Conservation (phyloP, 2,797 vertebrate species). For the Setipinna tenuifilis region DNA sequence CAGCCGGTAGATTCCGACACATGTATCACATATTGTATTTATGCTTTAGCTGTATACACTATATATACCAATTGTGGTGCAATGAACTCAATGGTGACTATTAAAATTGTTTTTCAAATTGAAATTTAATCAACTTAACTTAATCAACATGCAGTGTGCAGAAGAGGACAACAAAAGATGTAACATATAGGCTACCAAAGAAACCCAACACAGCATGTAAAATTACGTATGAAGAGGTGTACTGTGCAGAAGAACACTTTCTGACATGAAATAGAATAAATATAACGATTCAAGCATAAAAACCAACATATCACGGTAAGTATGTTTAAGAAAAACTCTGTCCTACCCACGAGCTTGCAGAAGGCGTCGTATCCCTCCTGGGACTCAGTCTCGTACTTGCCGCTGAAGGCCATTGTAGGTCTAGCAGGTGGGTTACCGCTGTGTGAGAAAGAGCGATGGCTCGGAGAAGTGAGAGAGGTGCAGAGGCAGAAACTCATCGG, state of each 20-base stretch:
- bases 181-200: too few relatives aligned
- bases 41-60: background rate
- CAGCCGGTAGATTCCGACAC: background rate
- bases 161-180: background rate
- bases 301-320: background rate
- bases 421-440: conserved; percentile 42
- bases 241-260: background rate
- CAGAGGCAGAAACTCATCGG: conserved; percentile 35
- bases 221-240: background rate
- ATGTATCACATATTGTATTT: background rate
- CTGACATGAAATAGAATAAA: background rate
- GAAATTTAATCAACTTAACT: background rate
- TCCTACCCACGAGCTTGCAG: conserved; percentile 87
- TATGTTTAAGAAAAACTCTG: background rate
- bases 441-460: conserved; percentile 44
- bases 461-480: conserved; percentile 62
- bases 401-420: conserved; percentile 83
- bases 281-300: background rate
- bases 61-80: background rate
- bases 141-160: background rate
- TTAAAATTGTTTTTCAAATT: background rate
- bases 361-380: conserved; percentile 91
- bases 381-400: conserved; percentile 86
- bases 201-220: too few relatives aligned
- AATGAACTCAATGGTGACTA: background rate